Percentiles rank a stretch among this genome's conserved stretches.
phyloP scores from a whole-genome alignment of 2,797 vertebrate species.

The Sphenodon punctatus region DNA sequence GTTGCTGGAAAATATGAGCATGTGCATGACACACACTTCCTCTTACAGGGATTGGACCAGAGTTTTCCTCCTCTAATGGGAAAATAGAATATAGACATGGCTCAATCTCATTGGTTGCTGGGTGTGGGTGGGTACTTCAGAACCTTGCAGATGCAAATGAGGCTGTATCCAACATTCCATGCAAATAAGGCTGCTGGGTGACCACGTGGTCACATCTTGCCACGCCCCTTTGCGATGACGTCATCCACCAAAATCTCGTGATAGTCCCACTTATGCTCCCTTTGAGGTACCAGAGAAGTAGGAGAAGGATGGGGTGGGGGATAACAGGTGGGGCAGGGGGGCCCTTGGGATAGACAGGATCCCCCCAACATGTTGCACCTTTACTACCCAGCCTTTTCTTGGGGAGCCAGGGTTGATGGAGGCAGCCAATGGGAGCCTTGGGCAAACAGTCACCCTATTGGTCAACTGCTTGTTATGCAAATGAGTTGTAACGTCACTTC shows the following conservation, averaged over 20 bases:
- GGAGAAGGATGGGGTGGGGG: background rate
- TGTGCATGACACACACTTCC: background rate
- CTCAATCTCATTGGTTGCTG: constrained; percentile 73
- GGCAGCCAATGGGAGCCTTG: constrained; percentile 33
- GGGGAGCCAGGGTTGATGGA: constrained; percentile 12
- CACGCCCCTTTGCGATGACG: constrained; percentile 25
- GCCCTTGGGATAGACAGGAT: background rate
- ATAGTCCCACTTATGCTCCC: constrained; percentile 30
- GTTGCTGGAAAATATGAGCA: background rate
- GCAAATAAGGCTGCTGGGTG: constrained; percentile 43
- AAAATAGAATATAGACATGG: background rate
- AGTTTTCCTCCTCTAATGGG: constrained; percentile 38
- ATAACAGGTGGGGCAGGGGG: background rate
- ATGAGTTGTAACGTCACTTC: constrained; percentile 88
- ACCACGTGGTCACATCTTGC: constrained; percentile 66
- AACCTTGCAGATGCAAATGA: background rate
- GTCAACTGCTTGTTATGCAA: constrained; percentile 84
- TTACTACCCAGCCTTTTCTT: background rate
- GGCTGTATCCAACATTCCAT: constrained; percentile 74
- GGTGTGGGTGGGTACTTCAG: constrained; percentile 76
- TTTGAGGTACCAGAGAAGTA: background rate
- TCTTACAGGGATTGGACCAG: background rate
- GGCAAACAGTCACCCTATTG: constrained; percentile 75
- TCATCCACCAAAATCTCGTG: constrained; percentile 50
- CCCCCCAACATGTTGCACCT: background rate